Evolutionary conservation across 2,797 vertebrate genomes (phyloP).

Genomic region (Sitta carolinensis): DNA sequence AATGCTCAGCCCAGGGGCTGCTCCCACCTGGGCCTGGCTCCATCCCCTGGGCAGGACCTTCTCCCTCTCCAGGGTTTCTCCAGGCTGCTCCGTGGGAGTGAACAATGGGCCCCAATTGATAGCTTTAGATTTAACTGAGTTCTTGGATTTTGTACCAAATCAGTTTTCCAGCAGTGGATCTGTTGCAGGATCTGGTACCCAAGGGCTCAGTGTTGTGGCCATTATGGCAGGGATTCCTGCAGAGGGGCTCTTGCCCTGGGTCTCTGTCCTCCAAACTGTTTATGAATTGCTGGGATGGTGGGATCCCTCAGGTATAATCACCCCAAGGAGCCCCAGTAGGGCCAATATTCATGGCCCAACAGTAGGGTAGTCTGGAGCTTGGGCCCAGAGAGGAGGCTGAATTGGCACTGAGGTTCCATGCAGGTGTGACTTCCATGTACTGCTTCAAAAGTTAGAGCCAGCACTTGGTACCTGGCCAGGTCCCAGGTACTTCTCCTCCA

Average conservation of each 20-base stretch:
- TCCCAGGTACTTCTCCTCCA: not conserved
- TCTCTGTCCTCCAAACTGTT: fast-evolving
- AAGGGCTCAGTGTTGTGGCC: fast-evolving
- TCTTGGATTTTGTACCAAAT: not conserved
- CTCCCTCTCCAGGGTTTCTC: not conserved
- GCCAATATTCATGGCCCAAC: too few relatives aligned
- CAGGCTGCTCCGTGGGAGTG: not conserved
- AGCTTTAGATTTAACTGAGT: not conserved
- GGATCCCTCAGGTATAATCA: not conserved
- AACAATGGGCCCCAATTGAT: fast-evolving
- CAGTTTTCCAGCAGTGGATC: not conserved
- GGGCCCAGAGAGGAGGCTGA: not conserved
- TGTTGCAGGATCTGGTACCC: fast-evolving
- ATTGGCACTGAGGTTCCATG: fast-evolving
- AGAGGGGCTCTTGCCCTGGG: too few relatives aligned
- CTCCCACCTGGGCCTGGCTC: not conserved
- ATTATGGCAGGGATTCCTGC: not conserved
- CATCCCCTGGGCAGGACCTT: not conserved
- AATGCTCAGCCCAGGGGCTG: not conserved
- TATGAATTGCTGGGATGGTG: not conserved
- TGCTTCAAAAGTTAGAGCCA: not conserved
- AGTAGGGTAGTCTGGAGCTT: too few relatives aligned
- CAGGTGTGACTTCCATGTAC: too few relatives aligned
- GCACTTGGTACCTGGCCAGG: not conserved
- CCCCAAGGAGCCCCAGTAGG: too few relatives aligned